phyloP scores from a whole-genome alignment of 2,113 vertebrate genomes.

The Malurus melanocephalus region DNA sequence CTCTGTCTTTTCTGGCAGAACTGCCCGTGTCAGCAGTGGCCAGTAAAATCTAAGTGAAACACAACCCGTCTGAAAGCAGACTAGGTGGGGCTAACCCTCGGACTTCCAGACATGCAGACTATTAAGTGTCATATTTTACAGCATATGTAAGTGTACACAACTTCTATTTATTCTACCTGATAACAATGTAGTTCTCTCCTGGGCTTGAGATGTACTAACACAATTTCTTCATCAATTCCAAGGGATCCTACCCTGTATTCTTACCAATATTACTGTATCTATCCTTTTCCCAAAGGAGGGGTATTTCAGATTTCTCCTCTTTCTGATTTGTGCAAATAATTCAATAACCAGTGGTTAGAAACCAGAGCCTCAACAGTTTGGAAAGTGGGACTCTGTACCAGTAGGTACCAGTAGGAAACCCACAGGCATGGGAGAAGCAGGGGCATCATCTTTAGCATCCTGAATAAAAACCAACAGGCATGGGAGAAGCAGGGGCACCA shows the following conservation, averaged over 20 bases:
- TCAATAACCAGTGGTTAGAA: background rate
- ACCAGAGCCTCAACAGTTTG: background rate
- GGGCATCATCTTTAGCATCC: no score
- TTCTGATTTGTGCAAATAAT: background rate
- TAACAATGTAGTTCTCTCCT: background rate
- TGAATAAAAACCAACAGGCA: no score
- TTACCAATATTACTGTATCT: background rate
- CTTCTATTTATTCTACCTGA: background rate
- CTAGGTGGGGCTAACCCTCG: background rate
- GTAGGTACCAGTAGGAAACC: background rate
- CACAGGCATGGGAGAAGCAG: no score
- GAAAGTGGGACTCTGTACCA: background rate
- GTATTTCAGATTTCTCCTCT: background rate
- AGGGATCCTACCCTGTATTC: background rate
- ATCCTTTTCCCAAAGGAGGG: background rate
- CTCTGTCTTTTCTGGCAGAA: background rate
- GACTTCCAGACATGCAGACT: background rate
- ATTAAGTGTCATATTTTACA: background rate
- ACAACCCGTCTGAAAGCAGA: background rate
- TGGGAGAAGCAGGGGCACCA: background rate
- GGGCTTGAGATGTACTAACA: background rate
- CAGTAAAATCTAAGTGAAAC: slow-evolving; percentile 10
- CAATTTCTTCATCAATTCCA: background rate
- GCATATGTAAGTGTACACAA: background rate
- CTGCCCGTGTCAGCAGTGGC: background rate